Evolutionary conservation across 2,797 vertebrate genomes (phyloP).

Genomic region (Chelon labrosus): DNA sequence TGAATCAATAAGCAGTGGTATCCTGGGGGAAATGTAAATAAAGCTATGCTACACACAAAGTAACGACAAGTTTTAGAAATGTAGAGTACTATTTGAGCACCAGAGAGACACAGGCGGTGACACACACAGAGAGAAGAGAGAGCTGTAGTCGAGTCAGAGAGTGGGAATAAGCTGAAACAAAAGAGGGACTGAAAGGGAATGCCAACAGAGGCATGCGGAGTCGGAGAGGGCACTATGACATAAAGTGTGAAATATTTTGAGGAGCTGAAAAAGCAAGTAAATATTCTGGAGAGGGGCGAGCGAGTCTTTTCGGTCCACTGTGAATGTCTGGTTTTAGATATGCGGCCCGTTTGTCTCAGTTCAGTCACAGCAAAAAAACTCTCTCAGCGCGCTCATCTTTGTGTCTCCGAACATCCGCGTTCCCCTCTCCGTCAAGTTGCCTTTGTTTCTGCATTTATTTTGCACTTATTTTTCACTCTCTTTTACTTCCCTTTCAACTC

Average conservation of each 20-base stretch:
- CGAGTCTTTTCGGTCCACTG: slow-evolving; percentile 64
- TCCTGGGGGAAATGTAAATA: slow-evolving; percentile 64
- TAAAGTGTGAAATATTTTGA: slow-evolving; percentile 75
- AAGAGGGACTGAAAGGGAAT: slow-evolving; percentile 31
- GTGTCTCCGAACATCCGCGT: not conserved
- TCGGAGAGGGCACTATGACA: slow-evolving; percentile 59
- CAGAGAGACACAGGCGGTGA: slow-evolving; percentile 29
- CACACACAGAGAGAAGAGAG: slow-evolving; percentile 5
- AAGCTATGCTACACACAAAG: slow-evolving; percentile 32
- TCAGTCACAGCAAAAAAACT: slow-evolving; percentile 36
- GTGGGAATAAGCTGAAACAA: slow-evolving; percentile 36
- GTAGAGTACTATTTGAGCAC: slow-evolving; percentile 48
- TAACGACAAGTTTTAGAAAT: slow-evolving; percentile 46
- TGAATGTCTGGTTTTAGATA: slow-evolving; percentile 59
- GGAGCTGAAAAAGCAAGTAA: slow-evolving; percentile 67
- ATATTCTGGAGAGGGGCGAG: slow-evolving; percentile 55
- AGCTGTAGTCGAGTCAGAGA: slow-evolving; percentile 1
- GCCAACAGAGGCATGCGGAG: slow-evolving; percentile 39
- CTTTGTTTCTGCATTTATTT: slow-evolving; percentile 12
- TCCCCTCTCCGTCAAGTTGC: slow-evolving; percentile 11
- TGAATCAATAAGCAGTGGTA: slow-evolving; percentile 58
- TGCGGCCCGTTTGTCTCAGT: slow-evolving; percentile 61
- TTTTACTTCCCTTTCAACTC: slow-evolving; percentile 6
- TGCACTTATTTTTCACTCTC: slow-evolving; percentile 7
- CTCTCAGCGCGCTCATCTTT: slow-evolving; percentile 11